A percentile compares a stretch with the other conserved stretches of the same genome.
These are phyloP conservation scores for Stigmatopora nigra DNA, from an alignment of 2,113 vertebrate genomes.

Conservation along the genomic window DNA sequence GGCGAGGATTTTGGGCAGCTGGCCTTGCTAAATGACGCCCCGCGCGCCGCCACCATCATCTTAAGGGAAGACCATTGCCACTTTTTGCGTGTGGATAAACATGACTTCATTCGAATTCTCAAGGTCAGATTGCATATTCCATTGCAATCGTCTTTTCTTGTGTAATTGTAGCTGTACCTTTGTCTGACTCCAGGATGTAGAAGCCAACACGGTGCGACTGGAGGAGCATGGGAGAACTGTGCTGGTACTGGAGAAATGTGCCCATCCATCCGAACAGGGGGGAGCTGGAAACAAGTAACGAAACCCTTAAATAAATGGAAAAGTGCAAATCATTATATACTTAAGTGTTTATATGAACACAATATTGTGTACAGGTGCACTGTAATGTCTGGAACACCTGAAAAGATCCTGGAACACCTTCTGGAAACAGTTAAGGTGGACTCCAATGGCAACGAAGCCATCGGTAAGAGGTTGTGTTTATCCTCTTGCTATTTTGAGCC, in stretches of 20 bases:
- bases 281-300: slow-evolving; percentile 71
- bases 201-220: slow-evolving; percentile 89
- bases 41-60: slow-evolving; percentile 88
- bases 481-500: neutral
- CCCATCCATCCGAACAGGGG: slow-evolving; percentile 53
- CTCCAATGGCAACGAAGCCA: slow-evolving; percentile 73
- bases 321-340: neutral
- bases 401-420: slow-evolving; percentile 92
- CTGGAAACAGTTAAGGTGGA: slow-evolving; percentile 85
- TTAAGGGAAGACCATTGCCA: slow-evolving; percentile 89
- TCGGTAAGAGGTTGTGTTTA: slow-evolving; percentile 59
- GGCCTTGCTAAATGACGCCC: slow-evolving; percentile 87
- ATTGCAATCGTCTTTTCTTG: neutral
- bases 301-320: neutral
- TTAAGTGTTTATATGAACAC: neutral
- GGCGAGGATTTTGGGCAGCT: slow-evolving; percentile 93
- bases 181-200: slow-evolving; percentile 76
- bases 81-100: slow-evolving; percentile 90
- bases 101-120: slow-evolving; percentile 92
- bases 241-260: slow-evolving; percentile 82
- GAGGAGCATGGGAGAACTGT: slow-evolving; percentile 91
- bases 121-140: slow-evolving; percentile 68
- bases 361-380: slow-evolving; percentile 72
- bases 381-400: slow-evolving; percentile 89
- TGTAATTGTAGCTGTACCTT: neutral